Base-by-base conservation (phyloP, 2,888 invertebrate species). In the Platypus cylindrus region DNA sequence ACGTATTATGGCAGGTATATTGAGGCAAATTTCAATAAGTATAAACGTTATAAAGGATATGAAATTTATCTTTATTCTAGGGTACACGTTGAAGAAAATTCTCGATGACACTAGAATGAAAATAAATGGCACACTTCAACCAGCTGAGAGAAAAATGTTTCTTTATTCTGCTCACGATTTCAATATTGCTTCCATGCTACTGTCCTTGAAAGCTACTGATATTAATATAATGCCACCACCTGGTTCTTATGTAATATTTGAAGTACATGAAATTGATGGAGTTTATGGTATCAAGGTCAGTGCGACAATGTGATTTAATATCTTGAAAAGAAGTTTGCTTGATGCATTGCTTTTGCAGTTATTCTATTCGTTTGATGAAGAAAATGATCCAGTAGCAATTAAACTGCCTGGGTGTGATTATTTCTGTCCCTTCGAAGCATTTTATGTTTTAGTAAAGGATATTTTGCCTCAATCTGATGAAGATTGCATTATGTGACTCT, bases 331-430 rank as follows among this genome's bases (percentile, higher is more conserved):
- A n/a, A n/a, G n/a, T n/a, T n/a, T n/a, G n/a, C n/a, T n/a, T n/a
- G n/a, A n/a, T n/a, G n/a, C n/a, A n/a, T 14, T 14, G 12, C 18
- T 17, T 35, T 45, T 50, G 20, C 30, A 51, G 51, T 23, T 50
- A 7, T 48, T 38, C 24, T 52, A 52, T 34, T 44, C 51, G 38
- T 46, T 50, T 34, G 50, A 50, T 30, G 32, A 36, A n/a, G 35
- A 34, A 9, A 35, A 35, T 4, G 33, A 38, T 16, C 43, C 45
- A 5, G 39, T 38, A 16, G 30, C 26, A 23, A 15, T 32, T 7
- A 40, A 29, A 23, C 34, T 46, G n/a, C 32, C 34, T 1, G 30
- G 30, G 7, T 46, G 46, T 32, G 44, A 40, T 13, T 30, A 18
- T 23, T 44, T 44, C 9, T 46, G 46, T 14, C 34, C 33, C 3